Conservation (phyloP, 2,797 vertebrate species). For the Semotilus atromaculatus region DNA sequence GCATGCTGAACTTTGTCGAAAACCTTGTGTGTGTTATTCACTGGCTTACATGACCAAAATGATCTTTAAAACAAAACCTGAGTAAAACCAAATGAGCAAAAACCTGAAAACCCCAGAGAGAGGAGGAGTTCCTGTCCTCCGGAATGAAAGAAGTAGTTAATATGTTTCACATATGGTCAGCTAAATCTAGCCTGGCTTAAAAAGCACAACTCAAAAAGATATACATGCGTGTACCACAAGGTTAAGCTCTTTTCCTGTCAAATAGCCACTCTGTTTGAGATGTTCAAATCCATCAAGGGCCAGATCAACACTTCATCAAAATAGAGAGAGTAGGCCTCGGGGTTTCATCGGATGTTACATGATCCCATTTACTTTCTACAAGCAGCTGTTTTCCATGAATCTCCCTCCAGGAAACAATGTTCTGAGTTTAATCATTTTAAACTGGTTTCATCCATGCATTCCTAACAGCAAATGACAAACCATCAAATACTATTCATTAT, state of each 20-base stretch:
- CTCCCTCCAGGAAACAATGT: constrained; percentile 22
- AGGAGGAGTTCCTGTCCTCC: constrained; percentile 32
- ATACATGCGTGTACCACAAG: constrained; percentile 12
- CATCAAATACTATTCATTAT: constrained; percentile 1
- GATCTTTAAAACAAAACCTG: constrained; percentile 22
- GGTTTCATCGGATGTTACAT: constrained; percentile 15
- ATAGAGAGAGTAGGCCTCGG: constrained; percentile 13
- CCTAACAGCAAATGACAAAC: constrained; percentile 16
- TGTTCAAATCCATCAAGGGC: constrained; percentile 18
- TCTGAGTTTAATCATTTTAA: constrained; percentile 23
- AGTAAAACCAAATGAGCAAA: background rate
- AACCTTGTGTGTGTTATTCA: constrained; percentile 11
- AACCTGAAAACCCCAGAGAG: background rate
- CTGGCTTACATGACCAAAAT: constrained; percentile 23
- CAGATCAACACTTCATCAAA: constrained; percentile 42
- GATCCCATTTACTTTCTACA: constrained; percentile 29
- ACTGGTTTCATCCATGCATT: constrained; percentile 21
- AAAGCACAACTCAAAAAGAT: constrained; percentile 14
- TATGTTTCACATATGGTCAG: constrained; percentile 38
- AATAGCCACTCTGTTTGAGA: constrained; percentile 9
- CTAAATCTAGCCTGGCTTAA: constrained; percentile 3
- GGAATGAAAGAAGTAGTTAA: constrained; percentile 49
- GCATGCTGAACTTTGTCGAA: constrained; percentile 22
- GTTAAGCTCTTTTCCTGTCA: constrained; percentile 36
- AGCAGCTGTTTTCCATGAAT: constrained; percentile 31